Evolutionary conservation across 2,888 invertebrate species (phyloP).

Genomic region (Muscina levida): DNA sequence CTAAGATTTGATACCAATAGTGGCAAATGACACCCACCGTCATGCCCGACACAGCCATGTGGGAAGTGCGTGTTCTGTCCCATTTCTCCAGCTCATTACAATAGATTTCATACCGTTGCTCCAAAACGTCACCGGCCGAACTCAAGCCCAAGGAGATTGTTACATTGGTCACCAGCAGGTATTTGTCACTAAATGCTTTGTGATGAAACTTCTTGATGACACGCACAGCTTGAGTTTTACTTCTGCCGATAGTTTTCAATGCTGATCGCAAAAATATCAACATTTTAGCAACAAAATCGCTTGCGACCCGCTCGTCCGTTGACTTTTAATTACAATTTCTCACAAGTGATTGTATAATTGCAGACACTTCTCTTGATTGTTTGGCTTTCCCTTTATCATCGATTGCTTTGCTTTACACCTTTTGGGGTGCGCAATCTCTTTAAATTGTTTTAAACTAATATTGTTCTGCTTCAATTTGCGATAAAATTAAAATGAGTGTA

Average conservation of each 20-base stretch:
- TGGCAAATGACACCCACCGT: constrained; percentile 91
- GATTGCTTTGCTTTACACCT: constrained; percentile 39
- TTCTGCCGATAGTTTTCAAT: constrained; percentile 49
- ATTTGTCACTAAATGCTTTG: constrained; percentile 83
- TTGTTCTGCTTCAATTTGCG: not conserved
- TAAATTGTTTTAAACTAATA: constrained; percentile 21
- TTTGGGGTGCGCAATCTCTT: constrained; percentile 45
- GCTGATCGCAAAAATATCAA: constrained; percentile 45
- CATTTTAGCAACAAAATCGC: constrained; percentile 38
- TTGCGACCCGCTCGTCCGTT: not conserved
- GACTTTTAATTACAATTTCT: not conserved
- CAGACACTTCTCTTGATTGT: not conserved
- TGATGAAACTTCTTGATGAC: constrained; percentile 70
- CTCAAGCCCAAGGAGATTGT: constrained; percentile 88
- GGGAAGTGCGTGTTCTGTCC: constrained; percentile 84
- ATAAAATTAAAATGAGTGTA: not conserved
- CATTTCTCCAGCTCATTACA: constrained; percentile 82
- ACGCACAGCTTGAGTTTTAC: constrained; percentile 54
- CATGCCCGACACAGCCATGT: constrained; percentile 89
- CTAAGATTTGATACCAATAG: constrained; percentile 91
- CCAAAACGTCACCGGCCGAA: constrained; percentile 88
- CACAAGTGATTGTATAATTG: constrained; percentile 48
- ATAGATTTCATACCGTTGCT: constrained; percentile 88
- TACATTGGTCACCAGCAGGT: constrained; percentile 89
- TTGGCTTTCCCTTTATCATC: constrained; percentile 9